These are phyloP conservation scores for Xyrauchen texanus DNA, from an alignment of 2,113 vertebrate species.

Conservation along the genomic window DNA sequence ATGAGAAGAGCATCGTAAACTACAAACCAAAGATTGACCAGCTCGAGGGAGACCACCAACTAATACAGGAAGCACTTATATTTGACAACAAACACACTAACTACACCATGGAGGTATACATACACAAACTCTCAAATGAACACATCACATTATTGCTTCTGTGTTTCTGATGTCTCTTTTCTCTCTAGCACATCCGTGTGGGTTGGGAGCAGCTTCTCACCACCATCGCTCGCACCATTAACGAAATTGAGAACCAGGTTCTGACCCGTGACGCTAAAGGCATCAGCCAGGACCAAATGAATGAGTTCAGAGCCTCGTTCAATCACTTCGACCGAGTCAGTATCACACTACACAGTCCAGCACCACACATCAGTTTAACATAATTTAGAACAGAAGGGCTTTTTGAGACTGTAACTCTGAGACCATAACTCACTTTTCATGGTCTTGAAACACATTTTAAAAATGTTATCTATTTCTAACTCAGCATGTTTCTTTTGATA, in stretches of 20 bases:
- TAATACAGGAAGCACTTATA: conserved; percentile 96
- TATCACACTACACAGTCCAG: conserved; percentile 36
- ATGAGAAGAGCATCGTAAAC: conserved; percentile 97
- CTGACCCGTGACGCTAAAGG: conserved; percentile 98
- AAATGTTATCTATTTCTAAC: background rate
- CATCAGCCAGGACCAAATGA: conserved; percentile 98
- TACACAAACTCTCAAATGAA: conserved; percentile 2
- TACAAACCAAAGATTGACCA: conserved; percentile 99
- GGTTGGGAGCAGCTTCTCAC: conserved; percentile 99
- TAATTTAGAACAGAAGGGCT: background rate
- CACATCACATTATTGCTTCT: background rate
- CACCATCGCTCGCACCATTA: conserved; percentile 97
- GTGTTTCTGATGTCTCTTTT: conserved; percentile 28
- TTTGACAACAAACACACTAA: conserved; percentile 99
- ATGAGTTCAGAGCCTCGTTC: conserved; percentile 97
- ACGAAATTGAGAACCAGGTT: conserved; percentile 98
- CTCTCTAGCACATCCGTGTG: conserved; percentile 90
- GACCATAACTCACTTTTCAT: background rate
- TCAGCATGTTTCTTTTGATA: no score
- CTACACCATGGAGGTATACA: conserved; percentile 97
- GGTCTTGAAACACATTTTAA: no score
- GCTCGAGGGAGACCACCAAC: conserved; percentile 96
- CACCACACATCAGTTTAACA: conserved; percentile 19
- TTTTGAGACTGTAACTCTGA: background rate
- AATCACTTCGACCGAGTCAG: conserved; percentile 99